Conservation (phyloP, 2,113 vertebrate species). For the Saccopteryx leptura region DNA sequence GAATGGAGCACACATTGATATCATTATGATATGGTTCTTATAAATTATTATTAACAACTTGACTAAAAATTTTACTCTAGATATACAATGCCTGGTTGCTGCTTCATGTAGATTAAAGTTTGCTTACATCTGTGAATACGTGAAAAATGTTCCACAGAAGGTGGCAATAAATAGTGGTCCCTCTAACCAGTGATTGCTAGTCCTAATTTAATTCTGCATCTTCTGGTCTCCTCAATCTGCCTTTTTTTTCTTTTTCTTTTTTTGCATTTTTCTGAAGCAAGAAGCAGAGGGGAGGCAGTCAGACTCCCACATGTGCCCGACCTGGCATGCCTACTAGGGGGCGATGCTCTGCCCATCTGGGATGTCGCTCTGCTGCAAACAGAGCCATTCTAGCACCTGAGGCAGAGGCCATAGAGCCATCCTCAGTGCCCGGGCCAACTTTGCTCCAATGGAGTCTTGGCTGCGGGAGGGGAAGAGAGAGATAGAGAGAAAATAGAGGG, state of each 20-base stretch:
- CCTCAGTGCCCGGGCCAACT: too few relatives aligned
- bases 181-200: not conserved
- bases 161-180: not conserved
- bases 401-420: too few relatives aligned
- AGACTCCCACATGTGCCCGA: too few relatives aligned
- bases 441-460: too few relatives aligned
- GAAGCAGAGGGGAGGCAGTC: too few relatives aligned
- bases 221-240: constrained; percentile 26
- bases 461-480: too few relatives aligned
- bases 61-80: constrained; percentile 59
- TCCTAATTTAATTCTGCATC: not conserved
- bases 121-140: not conserved
- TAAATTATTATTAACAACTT: constrained; percentile 73
- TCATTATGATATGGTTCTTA: constrained; percentile 59
- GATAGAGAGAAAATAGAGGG: too few relatives aligned
- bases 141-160: not conserved
- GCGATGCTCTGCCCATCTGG: too few relatives aligned
- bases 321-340: too few relatives aligned
- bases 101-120: not conserved
- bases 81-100: constrained; percentile 3
- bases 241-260: not conserved
- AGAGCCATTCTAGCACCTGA: too few relatives aligned
- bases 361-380: too few relatives aligned
- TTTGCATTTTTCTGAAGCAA: too few relatives aligned
- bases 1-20: constrained; percentile 65